phyloP scores from a whole-genome alignment of 2,888 invertebrate species.

The Drosophila nr. perissopoda region DNA sequence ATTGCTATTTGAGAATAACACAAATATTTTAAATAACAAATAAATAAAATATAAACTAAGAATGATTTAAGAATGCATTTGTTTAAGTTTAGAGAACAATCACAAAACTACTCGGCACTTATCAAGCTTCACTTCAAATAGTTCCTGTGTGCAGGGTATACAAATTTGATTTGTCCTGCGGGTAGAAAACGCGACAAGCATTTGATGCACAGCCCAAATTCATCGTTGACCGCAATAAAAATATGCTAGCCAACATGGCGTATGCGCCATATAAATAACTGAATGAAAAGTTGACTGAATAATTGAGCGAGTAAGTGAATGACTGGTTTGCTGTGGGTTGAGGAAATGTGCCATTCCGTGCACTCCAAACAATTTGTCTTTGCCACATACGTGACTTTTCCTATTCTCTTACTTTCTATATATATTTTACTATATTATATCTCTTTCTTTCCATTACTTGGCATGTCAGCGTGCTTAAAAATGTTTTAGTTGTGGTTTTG shows the following conservation, averaged over 20 bases:
- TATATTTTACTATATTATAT: background rate
- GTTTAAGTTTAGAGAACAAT: background rate
- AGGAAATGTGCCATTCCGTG: slow-evolving; percentile 56
- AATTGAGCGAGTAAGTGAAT: slow-evolving; percentile 5
- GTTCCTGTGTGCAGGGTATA: slow-evolving; percentile 12
- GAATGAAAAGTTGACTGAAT: slow-evolving; percentile 49
- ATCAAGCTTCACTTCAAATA: background rate
- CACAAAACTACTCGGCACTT: background rate
- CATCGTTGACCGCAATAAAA: slow-evolving; percentile 70
- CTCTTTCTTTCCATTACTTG: slow-evolving; percentile 14
- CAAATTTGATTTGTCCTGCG: slow-evolving; percentile 11
- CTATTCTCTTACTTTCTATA: slow-evolving; percentile 35
- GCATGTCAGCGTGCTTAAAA: slow-evolving; percentile 40
- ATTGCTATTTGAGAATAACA: background rate
- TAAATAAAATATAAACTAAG: background rate
- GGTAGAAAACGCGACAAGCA: slow-evolving; percentile 37
- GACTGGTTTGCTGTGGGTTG: slow-evolving; percentile 15
- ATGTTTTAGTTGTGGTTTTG: slow-evolving; percentile 40
- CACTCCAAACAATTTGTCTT: slow-evolving; percentile 76
- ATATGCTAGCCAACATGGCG: slow-evolving; percentile 63
- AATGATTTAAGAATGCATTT: background rate
- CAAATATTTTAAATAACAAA: background rate
- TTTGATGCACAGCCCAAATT: slow-evolving; percentile 52
- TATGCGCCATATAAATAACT: slow-evolving; percentile 80
- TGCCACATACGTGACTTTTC: slow-evolving; percentile 73